Evolutionary conservation across 2,113 vertebrate species (phyloP).

Genomic region (Andinoacara biseriatus): DNA sequence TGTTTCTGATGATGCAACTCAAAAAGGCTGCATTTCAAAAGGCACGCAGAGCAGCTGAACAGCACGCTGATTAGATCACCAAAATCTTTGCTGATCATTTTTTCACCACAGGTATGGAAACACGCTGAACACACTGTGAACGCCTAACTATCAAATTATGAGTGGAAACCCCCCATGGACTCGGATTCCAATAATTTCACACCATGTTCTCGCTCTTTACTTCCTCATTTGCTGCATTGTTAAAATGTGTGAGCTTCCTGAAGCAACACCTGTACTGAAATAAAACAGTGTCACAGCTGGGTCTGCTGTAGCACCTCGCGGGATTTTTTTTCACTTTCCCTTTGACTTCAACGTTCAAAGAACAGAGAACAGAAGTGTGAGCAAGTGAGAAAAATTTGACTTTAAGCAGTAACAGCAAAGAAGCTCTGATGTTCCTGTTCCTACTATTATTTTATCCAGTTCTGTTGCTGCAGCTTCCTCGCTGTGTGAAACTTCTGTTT

Average conservation of each 20-base stretch:
- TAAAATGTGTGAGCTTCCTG: neutral
- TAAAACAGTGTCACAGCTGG: neutral
- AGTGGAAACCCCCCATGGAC: slow-evolving; percentile 13
- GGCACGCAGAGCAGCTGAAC: neutral
- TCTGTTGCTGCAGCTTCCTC: neutral
- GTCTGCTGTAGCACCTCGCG: neutral
- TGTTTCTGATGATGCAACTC: neutral
- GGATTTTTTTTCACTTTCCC: neutral
- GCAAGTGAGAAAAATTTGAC: neutral
- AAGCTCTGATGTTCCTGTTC: neutral
- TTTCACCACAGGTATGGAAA: neutral
- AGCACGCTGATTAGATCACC: neutral
- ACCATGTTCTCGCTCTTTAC: neutral
- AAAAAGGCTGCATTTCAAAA: neutral
- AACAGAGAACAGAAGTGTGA: neutral
- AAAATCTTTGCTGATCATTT: neutral
- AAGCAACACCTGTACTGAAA: neutral
- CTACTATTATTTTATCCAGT: neutral
- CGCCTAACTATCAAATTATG: neutral
- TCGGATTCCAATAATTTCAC: neutral
- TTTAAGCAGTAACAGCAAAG: neutral
- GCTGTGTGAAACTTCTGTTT: neutral
- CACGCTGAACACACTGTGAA: neutral
- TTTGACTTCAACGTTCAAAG: neutral
- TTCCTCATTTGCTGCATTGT: slow-evolving; percentile 3